Conservation (phyloP, 2,888 invertebrate species). For the Aphodius sticticus region DNA sequence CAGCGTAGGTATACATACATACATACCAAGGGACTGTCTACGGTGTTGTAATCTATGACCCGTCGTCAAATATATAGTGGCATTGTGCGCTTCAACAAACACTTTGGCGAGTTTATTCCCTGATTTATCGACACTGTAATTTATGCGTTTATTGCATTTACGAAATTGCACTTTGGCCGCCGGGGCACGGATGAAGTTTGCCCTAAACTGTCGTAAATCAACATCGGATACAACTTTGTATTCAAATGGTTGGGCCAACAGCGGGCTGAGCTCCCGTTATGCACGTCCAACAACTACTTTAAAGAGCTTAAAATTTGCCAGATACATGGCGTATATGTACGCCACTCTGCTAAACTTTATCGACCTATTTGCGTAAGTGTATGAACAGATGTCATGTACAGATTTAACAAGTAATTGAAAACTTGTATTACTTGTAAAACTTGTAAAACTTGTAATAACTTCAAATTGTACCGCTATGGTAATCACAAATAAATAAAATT, state of each 20-base stretch:
- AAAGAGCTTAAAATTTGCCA: neutral
- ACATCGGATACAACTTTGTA: slow-evolving; percentile 4
- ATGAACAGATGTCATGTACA: too few species aligned
- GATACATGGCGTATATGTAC: neutral
- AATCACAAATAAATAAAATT: too few species aligned
- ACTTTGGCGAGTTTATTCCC: neutral
- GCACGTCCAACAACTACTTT: neutral
- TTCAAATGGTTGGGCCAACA: neutral
- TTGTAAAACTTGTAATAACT: too few species aligned
- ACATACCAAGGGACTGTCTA: neutral
- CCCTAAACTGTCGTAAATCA: neutral
- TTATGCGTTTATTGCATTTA: slow-evolving; percentile 4
- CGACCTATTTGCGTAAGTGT: neutral
- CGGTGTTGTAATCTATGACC: neutral
- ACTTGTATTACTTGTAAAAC: too few species aligned
- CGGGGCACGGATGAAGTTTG: neutral
- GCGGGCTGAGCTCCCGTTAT: neutral
- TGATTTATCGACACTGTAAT: neutral
- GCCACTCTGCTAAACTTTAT: neutral
- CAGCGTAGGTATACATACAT: neutral
- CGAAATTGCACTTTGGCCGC: neutral
- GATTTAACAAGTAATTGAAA: too few species aligned
- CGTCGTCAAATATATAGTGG: neutral
- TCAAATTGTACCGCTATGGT: too few species aligned
- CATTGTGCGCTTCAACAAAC: neutral